These are phyloP conservation scores for Adela reaumurella DNA, from an alignment of 2,888 invertebrate species.

Conservation along the genomic window DNA sequence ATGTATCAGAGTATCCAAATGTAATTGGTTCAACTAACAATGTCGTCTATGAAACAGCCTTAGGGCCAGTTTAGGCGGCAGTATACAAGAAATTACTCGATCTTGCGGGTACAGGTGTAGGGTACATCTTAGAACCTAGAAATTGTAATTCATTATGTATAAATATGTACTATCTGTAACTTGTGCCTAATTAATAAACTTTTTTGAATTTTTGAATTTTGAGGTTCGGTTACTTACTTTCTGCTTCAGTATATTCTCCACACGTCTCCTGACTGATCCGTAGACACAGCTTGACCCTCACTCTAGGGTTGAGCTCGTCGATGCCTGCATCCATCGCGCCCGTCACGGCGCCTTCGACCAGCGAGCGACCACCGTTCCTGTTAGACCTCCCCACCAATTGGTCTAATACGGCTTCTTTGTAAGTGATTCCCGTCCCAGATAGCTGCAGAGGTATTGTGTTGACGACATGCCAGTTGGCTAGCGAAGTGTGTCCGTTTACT, in stretches of 20 bases:
- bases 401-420: constrained; percentile 67
- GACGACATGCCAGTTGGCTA: constrained; percentile 39
- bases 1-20: no score
- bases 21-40: no score
- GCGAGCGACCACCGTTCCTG: constrained; percentile 16
- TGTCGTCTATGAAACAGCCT: no score
- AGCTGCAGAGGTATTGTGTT: constrained; percentile 69
- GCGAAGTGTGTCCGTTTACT: constrained; percentile 50
- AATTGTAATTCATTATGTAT: no score
- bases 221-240: constrained; percentile 59
- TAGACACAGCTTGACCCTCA: constrained; percentile 79
- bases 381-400: constrained; percentile 38
- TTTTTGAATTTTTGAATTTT: background rate
- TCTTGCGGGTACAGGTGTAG: no score
- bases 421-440: constrained; percentile 66
- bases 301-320: constrained; percentile 63
- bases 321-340: constrained; percentile 55
- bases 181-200: no score
- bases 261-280: constrained; percentile 77
- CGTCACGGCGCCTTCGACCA: constrained; percentile 20
- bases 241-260: constrained; percentile 79
- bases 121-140: no score
- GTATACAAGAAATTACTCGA: no score
- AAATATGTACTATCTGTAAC: no score
- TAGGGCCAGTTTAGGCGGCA: no score